Conservation (phyloP, 2,113 vertebrate genomes). For the Xiphophorus hellerii region DNA sequence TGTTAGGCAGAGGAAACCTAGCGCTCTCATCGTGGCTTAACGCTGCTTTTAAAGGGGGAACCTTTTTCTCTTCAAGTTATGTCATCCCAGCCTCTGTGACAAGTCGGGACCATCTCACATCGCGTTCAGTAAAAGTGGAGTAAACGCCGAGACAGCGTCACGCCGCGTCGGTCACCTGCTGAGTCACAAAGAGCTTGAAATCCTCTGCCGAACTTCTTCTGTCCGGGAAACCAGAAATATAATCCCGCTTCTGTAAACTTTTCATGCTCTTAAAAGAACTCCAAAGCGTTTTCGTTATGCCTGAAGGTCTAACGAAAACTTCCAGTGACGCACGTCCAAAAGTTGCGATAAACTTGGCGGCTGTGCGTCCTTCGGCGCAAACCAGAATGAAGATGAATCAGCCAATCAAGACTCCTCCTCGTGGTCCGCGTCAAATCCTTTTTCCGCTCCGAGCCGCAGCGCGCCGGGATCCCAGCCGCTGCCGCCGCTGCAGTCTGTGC, state of each 20-base stretch:
- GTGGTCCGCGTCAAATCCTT: background rate
- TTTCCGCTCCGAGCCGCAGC: background rate
- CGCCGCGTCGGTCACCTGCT: constrained; percentile 49
- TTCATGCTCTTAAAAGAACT: background rate
- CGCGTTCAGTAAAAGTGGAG: background rate
- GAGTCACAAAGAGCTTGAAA: background rate
- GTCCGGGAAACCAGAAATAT: background rate
- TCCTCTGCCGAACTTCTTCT: background rate
- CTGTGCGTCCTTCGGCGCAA: constrained; percentile 8
- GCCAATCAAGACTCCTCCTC: background rate
- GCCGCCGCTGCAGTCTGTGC: constrained; percentile 25
- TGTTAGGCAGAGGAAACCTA: constrained; percentile 66
- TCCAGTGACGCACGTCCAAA: constrained; percentile 30
- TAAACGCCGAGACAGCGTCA: background rate
- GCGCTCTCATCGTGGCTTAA: constrained; percentile 64
- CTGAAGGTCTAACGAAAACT: constrained; percentile 6
- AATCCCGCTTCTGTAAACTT: background rate
- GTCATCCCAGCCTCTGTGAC: constrained; percentile 55
- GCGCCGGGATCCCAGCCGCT: background rate
- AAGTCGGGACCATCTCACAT: constrained; percentile 68
- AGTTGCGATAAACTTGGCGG: constrained; percentile 29
- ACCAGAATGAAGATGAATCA: background rate
- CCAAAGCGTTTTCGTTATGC: background rate
- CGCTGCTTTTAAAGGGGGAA: background rate
- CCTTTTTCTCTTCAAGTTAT: constrained; percentile 48